phyloP scores from a whole-genome alignment of 1,140 invertebrate genomes.

The Dryas iulia region DNA sequence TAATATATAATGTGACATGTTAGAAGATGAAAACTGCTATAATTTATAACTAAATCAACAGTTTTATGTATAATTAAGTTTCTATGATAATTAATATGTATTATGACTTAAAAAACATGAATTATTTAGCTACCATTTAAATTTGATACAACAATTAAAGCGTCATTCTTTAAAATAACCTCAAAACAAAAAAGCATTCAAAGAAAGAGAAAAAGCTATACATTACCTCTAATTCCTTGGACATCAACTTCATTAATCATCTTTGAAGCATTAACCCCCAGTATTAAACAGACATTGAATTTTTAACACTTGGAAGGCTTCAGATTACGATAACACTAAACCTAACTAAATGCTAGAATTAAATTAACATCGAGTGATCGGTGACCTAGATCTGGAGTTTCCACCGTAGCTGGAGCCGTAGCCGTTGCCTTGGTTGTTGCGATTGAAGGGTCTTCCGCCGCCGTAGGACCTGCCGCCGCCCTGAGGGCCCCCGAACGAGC shows the following conservation, averaged over 20 bases:
- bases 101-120: too few species aligned
- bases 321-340: slow-evolving; percentile 79
- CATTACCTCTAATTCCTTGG: slow-evolving; percentile 69
- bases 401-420: slow-evolving; percentile 77
- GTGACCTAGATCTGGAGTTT: slow-evolving; percentile 77
- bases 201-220: slow-evolving; percentile 11
- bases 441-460: slow-evolving; percentile 51
- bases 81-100: too few species aligned
- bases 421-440: slow-evolving; percentile 68
- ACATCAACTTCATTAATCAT: slow-evolving; percentile 59
- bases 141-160: slow-evolving; percentile 16
- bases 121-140: too few species aligned
- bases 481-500: slow-evolving; percentile 51
- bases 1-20: too few species aligned
- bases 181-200: slow-evolving; percentile 2
- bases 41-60: too few species aligned
- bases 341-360: slow-evolving; percentile 73
- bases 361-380: slow-evolving; percentile 73
- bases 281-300: slow-evolving; percentile 70
- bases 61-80: too few species aligned
- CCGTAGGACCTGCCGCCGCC: slow-evolving; percentile 40
- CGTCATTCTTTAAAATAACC: neutral
- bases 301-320: slow-evolving; percentile 77
- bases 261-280: slow-evolving; percentile 71
- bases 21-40: too few species aligned